Conservation (phyloP, 2,797 vertebrate genomes). For the Botia kubotai region DNA sequence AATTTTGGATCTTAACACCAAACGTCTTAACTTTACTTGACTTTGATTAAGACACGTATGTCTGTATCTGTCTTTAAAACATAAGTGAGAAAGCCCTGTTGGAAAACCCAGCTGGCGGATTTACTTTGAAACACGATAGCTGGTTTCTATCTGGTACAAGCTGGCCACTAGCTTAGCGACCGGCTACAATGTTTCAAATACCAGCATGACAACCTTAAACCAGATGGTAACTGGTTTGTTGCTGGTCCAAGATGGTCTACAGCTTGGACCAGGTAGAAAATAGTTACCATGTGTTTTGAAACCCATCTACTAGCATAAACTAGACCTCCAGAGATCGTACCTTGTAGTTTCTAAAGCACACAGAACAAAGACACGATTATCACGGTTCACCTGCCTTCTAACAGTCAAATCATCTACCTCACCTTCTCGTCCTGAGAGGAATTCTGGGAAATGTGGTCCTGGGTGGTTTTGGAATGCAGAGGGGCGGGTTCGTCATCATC, state of each 20-base stretch:
- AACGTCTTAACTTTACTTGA: not conserved
- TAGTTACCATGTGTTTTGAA: no score
- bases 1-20: not conserved
- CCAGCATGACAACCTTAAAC: not conserved
- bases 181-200: not conserved
- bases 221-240: no score
- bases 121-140: no score
- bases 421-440: conserved; percentile 80
- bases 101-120: not conserved
- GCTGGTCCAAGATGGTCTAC: no score
- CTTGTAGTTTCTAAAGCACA: not conserved
- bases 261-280: no score
- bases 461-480: conserved; percentile 82
- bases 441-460: conserved; percentile 75
- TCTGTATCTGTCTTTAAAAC: not conserved
- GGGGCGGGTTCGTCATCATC: conserved; percentile 93
- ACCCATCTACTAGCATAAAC: no score
- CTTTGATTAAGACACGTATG: not conserved
- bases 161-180: no score
- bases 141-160: not conserved
- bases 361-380: not conserved
- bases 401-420: conserved; percentile 66
- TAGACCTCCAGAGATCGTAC: no score
- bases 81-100: not conserved
- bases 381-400: not conserved